Evolutionary conservation across 2,797 vertebrate species (phyloP).

Genomic region (Erpetoichthys calabaricus): DNA sequence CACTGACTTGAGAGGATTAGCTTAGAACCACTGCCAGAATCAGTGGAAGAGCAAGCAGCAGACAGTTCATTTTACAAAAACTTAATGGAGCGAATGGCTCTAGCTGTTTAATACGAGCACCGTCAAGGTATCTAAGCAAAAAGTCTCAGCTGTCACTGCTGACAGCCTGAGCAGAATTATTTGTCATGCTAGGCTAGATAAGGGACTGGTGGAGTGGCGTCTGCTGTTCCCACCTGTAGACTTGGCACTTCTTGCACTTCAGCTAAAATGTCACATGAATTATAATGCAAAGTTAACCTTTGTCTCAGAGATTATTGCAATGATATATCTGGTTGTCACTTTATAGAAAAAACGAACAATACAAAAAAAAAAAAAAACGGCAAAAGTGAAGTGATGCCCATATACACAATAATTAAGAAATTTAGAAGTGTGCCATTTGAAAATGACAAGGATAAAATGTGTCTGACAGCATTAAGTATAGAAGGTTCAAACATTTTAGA

Average conservation of each 20-base stretch:
- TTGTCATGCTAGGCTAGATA: constrained; percentile 61
- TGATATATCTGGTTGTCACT: constrained; percentile 22
- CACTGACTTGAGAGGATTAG: constrained; percentile 31
- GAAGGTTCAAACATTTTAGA: no score
- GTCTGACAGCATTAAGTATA: no score
- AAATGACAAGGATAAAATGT: no score
- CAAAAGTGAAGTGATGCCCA: no score
- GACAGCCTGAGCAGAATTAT: constrained; percentile 69
- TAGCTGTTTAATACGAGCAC: constrained; percentile 67
- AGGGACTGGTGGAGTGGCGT: constrained; percentile 37
- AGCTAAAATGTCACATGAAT: constrained; percentile 42
- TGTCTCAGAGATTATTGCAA: constrained; percentile 32
- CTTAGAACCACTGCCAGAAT: constrained; percentile 30
- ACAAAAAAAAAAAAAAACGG: no score
- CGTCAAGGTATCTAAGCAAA: constrained; percentile 61
- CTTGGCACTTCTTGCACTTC: constrained; percentile 22
- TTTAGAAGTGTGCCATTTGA: no score
- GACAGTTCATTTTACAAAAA: constrained; percentile 68
- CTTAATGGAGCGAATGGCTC: constrained; percentile 73
- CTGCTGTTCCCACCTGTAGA: constrained; percentile 25
- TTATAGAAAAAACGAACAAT: no score
- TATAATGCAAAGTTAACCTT: constrained; percentile 50
- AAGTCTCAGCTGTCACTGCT: constrained; percentile 61
- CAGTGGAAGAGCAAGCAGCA: constrained; percentile 42
- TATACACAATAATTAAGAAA: no score